These are phyloP conservation scores for Zingel zingel DNA, from an alignment of 2,113 vertebrate genomes.

Conservation along the genomic window DNA sequence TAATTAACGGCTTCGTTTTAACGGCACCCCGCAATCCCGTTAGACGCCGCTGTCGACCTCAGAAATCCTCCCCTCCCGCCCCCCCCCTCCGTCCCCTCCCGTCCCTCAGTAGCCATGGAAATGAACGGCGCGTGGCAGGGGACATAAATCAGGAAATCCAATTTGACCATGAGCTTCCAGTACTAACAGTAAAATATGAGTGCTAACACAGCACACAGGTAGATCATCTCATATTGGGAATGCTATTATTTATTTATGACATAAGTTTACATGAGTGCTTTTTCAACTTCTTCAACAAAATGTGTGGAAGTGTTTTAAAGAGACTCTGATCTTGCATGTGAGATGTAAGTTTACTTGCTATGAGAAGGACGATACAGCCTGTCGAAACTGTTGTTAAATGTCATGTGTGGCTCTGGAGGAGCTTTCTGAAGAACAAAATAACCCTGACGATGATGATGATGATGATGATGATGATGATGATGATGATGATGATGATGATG, in stretches of 20 bases:
- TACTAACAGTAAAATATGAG: slow-evolving; percentile 78
- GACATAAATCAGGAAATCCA: slow-evolving; percentile 84
- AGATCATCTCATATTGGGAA: slow-evolving; percentile 61
- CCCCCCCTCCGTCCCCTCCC: not conserved
- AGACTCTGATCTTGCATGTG: no score
- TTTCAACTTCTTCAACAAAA: slow-evolving; percentile 10
- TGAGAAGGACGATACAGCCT: not conserved
- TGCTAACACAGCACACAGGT: slow-evolving; percentile 68
- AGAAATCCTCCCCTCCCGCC: slow-evolving; percentile 71
- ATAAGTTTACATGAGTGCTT: not conserved
- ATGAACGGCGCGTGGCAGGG: slow-evolving; percentile 73
- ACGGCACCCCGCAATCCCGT: slow-evolving; percentile 81
- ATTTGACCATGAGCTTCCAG: slow-evolving; percentile 80
- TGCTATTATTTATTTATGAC: slow-evolving; percentile 48
- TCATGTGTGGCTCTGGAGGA: not conserved
- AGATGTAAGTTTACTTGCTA: not conserved
- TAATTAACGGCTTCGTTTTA: slow-evolving; percentile 88
- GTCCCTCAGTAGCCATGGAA: slow-evolving; percentile 77
- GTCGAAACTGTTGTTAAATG: not conserved
- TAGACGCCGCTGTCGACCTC: slow-evolving; percentile 75
- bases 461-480: no score
- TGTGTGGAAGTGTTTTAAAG: slow-evolving; percentile 12
- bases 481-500: no score
- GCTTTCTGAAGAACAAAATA: not conserved
- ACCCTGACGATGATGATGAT: no score